phyloP scores from a whole-genome alignment of 2,888 invertebrate genomes.

The Gasteruption jaculator region DNA sequence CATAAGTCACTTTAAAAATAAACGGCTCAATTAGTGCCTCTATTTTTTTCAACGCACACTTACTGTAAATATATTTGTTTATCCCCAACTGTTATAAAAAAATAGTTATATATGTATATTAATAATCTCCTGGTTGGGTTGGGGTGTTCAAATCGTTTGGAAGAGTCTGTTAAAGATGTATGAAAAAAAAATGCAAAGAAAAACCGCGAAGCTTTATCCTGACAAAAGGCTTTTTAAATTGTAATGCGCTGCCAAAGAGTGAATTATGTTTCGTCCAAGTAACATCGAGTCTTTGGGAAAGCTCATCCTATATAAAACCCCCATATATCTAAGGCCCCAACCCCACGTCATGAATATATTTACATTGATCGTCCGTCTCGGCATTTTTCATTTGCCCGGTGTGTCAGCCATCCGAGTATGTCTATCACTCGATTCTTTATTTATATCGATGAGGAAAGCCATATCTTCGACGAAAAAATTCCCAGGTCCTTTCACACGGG shows the following conservation, averaged over 20 bases:
- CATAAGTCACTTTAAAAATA: no score
- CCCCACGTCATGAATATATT: slow-evolving; percentile 52
- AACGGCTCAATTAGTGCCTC: no score
- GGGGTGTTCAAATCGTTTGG: no score
- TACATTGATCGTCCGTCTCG: slow-evolving; percentile 50
- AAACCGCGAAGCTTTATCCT: slow-evolving; percentile 29
- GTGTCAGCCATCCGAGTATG: slow-evolving; percentile 29
- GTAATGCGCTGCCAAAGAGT: slow-evolving; percentile 52
- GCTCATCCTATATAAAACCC: slow-evolving; percentile 33
- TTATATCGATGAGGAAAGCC: slow-evolving; percentile 37
- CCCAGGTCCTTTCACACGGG: no score
- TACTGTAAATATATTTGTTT: no score
- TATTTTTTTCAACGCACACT: no score
- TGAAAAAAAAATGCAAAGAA: slow-evolving; percentile 13
- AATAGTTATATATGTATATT: no score
- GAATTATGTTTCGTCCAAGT: slow-evolving; percentile 50
- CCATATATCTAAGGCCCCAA: slow-evolving; percentile 23
- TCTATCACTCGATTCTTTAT: slow-evolving; percentile 42
- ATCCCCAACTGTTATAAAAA: no score
- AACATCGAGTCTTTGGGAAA: slow-evolving; percentile 41
- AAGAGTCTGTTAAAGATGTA: no score
- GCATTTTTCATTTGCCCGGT: slow-evolving; percentile 43
- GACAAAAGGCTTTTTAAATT: slow-evolving; percentile 50
- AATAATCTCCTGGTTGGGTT: no score
- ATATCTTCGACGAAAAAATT: no score